Evolutionary conservation across 23 tunicate genomes (phyloP).

Genomic region (Halocynthia roretzi): DNA sequence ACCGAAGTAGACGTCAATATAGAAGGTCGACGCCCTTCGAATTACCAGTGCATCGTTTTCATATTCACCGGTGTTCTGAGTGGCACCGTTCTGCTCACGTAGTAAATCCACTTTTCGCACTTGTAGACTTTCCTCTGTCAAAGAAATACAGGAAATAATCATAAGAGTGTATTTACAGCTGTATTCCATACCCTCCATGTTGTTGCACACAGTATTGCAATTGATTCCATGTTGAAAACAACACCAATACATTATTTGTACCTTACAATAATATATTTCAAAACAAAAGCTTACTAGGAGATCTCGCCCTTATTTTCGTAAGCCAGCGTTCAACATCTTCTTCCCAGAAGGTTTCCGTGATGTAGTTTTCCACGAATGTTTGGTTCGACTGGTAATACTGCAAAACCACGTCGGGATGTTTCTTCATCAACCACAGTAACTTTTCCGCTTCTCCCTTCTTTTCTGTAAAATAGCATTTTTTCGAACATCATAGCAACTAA

Average conservation of each 20-base stretch:
- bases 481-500: too few relatives aligned
- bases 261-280: neutral
- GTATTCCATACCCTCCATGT: too few relatives aligned
- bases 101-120: conserved; percentile 37
- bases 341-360: conserved; percentile 48
- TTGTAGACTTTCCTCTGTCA: conserved; percentile 46
- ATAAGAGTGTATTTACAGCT: neutral
- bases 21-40: conserved; percentile 47
- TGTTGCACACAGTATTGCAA: neutral
- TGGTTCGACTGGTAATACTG: conserved; percentile 52
- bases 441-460: conserved; percentile 17
- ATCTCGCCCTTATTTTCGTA: conserved; percentile 14
- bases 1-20: conserved; percentile 43
- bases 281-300: conserved; percentile 4
- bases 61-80: conserved; percentile 43
- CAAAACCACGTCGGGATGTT: conserved; percentile 33
- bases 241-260: neutral
- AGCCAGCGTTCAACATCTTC: conserved; percentile 56
- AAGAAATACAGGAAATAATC: neutral
- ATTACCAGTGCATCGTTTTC: conserved; percentile 49
- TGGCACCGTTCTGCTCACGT: conserved; percentile 25
- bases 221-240: neutral
- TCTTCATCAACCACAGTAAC: conserved; percentile 40
- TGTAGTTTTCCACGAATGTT: conserved; percentile 38
- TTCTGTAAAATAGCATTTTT: conserved; percentile 1